A percentile compares a stretch with the other conserved stretches of the same genome.
Evolutionary conservation across 2,113 vertebrate genomes (phyloP).

Genomic region (human (Homo sapiens)): DNA sequence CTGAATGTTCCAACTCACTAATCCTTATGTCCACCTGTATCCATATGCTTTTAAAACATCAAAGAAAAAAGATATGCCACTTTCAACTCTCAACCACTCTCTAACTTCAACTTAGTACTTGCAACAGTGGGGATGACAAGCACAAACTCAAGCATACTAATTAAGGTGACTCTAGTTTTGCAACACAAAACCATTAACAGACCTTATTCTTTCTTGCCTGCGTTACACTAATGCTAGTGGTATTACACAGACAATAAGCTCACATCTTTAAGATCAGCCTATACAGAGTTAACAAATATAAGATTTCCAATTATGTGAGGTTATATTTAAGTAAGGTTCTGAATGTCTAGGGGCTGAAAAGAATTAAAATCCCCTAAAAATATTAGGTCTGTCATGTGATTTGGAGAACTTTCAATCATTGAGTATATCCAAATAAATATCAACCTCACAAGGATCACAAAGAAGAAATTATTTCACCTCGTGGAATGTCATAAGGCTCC

Average conservation of each 20-base stretch:
- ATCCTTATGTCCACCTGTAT: not conserved
- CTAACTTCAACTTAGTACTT: slow-evolving; percentile 15
- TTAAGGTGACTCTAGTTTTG: not conserved
- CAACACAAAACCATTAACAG: not conserved
- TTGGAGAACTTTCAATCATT: not conserved
- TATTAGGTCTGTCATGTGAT: not conserved
- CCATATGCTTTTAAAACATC: not conserved
- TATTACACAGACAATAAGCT: not conserved
- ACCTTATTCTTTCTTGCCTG: not conserved
- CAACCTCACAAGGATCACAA: not conserved
- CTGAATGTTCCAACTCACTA: not conserved
- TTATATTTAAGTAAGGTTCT: not conserved
- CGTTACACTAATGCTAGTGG: not conserved
- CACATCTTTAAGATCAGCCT: not conserved
- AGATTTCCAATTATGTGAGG: not conserved
- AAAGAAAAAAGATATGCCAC: not conserved
- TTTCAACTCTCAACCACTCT: not conserved
- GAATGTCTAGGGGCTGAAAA: not conserved
- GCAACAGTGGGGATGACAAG: not conserved
- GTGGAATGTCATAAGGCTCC: not conserved
- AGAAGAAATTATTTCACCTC: not conserved
- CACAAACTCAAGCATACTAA: not conserved
- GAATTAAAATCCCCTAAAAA: not conserved
- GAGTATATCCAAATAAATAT: not conserved
- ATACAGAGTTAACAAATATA: not conserved